These are phyloP conservation scores for Brachyopa scutellaris DNA, from an alignment of 2,888 invertebrate species.

Conservation along the genomic window DNA sequence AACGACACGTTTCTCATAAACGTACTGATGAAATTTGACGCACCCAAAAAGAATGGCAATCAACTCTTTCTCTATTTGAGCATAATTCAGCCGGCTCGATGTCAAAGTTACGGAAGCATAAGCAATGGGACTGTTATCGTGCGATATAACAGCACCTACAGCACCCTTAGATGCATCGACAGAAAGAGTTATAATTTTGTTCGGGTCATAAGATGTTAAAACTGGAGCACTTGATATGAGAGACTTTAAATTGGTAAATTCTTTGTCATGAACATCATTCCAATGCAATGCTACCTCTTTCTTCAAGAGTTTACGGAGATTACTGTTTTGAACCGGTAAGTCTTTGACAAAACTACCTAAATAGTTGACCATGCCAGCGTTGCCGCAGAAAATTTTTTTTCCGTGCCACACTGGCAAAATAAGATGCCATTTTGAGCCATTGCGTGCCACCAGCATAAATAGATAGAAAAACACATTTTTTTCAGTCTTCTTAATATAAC, in stretches of 20 bases:
- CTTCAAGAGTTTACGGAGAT: too few relatives aligned
- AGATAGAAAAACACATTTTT: too few relatives aligned
- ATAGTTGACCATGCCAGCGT: too few relatives aligned
- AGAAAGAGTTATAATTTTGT: conserved; percentile 59
- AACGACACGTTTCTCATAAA: conserved; percentile 13
- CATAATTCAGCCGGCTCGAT: conserved; percentile 15
- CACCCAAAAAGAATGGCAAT: conserved; percentile 76
- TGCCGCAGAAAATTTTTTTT: too few relatives aligned
- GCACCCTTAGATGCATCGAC: conserved; percentile 54
- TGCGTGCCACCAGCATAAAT: too few relatives aligned
- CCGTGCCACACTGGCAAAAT: too few relatives aligned
- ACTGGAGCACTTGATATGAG: too few relatives aligned
- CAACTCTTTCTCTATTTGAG: conserved; percentile 75
- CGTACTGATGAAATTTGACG: conserved; percentile 74
- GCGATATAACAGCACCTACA: conserved; percentile 38
- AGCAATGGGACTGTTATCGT: conserved; percentile 32
- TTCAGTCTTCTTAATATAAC: too few relatives aligned
- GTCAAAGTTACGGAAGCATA: conserved; percentile 39
- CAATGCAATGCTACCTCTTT: conserved; percentile 56
- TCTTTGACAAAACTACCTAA: conserved; percentile 14
- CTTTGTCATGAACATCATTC: conserved; percentile 24
- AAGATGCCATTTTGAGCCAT: too few relatives aligned
- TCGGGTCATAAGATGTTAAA: conserved; percentile 58
- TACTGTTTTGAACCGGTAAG: conserved; percentile 9
- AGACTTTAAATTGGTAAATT: conserved; percentile 33